phyloP scores from a whole-genome alignment of 2,113 vertebrate genomes.

The Sylvilagus bachmani region DNA sequence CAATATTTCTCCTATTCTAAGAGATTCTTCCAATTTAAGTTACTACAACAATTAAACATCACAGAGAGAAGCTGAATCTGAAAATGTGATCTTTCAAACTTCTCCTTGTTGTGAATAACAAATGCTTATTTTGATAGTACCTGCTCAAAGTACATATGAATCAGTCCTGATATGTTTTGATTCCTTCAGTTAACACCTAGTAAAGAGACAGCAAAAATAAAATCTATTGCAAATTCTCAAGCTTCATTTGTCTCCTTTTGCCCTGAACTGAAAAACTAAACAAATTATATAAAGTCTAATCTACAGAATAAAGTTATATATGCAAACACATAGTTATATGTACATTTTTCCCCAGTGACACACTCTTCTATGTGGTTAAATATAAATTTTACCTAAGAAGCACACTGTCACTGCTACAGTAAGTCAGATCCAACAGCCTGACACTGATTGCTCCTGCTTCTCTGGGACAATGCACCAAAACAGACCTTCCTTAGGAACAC shows the following conservation, averaged over 20 bases:
- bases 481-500: slow-evolving; percentile 85
- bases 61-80: slow-evolving; percentile 45
- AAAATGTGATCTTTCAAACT: slow-evolving; percentile 54
- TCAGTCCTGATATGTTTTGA: slow-evolving; percentile 65
- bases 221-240: slow-evolving; percentile 55
- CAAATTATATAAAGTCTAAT: slow-evolving; percentile 75
- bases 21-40: slow-evolving; percentile 65
- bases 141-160: slow-evolving; percentile 66
- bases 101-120: slow-evolving; percentile 38
- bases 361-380: slow-evolving; percentile 79
- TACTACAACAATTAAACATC: slow-evolving; percentile 43
- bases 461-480: slow-evolving; percentile 78
- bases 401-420: slow-evolving; percentile 77
- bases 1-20: slow-evolving; percentile 67
- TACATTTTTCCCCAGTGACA: slow-evolving; percentile 71
- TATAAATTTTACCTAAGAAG: slow-evolving; percentile 74
- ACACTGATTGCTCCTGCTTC: slow-evolving; percentile 66
- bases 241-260: slow-evolving; percentile 58
- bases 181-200: slow-evolving; percentile 71
- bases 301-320: slow-evolving; percentile 69
- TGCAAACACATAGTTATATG: slow-evolving; percentile 61
- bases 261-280: slow-evolving; percentile 70
- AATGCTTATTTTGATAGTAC: slow-evolving; percentile 46
- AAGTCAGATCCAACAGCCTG: slow-evolving; percentile 79
- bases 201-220: slow-evolving; percentile 71